Conservation (phyloP, 2,113 vertebrate species). For the Galemys pyrenaicus region DNA sequence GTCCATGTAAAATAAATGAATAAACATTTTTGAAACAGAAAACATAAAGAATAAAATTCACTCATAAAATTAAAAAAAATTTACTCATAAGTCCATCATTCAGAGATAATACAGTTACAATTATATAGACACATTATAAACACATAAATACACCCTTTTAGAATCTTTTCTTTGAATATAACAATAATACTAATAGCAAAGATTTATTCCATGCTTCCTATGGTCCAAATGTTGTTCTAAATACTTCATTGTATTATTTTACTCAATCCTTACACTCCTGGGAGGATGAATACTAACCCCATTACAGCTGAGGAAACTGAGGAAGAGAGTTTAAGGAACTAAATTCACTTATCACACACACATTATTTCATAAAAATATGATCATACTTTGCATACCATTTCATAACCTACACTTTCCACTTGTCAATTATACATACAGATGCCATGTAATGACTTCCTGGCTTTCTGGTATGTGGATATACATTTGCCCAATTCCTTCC, state of each 20-base stretch:
- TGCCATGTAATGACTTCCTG: neutral
- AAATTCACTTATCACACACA: neutral
- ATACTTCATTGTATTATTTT: constrained; percentile 1
- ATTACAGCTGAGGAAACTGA: constrained; percentile 17
- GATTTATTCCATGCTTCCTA: constrained; percentile 13
- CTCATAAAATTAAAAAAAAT: too few species aligned
- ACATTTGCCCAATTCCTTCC: neutral
- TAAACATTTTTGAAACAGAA: neutral
- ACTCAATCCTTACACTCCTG: neutral
- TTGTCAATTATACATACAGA: neutral
- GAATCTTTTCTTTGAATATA: constrained; percentile 19
- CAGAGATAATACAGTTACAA: neutral
- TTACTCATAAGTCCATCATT: neutral
- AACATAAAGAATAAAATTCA: constrained; percentile 26
- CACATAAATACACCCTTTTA: neutral
- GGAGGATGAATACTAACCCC: neutral
- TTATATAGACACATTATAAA: neutral
- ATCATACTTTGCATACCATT: constrained; percentile 7
- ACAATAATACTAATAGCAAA: constrained; percentile 22
- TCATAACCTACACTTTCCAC: neutral
- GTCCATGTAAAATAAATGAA: constrained; percentile 28
- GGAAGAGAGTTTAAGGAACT: neutral
- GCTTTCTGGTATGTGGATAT: neutral
- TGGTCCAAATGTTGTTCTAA: neutral
- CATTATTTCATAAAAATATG: neutral